Conservation (phyloP, 2,113 vertebrate species). For the Saccopteryx bilineata region DNA sequence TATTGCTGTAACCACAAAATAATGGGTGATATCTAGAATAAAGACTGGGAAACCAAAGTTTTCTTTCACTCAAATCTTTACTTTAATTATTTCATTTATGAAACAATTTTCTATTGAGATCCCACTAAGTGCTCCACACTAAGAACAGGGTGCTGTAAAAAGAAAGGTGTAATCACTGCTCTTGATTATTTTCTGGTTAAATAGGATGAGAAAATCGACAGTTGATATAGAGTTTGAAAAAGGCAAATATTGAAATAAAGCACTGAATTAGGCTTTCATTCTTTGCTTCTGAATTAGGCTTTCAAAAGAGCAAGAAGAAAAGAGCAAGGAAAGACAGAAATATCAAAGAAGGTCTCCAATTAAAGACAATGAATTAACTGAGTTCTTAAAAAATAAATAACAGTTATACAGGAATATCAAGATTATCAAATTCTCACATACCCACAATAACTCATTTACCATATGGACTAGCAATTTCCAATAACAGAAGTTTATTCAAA, state of each 20-base stretch:
- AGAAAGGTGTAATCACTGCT: neutral
- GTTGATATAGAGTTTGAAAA: neutral
- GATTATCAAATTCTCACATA: neutral
- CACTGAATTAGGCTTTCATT: neutral
- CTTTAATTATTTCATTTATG: neutral
- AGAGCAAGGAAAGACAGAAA: neutral
- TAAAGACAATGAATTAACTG: neutral
- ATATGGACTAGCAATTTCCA: neutral
- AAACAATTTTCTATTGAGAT: neutral
- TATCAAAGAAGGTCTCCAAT: neutral
- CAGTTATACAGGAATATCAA: neutral
- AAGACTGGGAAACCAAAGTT: neutral
- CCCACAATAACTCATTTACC: neutral
- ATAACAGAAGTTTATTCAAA: neutral
- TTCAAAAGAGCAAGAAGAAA: neutral
- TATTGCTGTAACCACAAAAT: neutral
- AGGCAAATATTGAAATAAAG: neutral
- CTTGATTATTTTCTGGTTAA: neutral
- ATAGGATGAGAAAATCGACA: neutral
- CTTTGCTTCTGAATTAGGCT: neutral
- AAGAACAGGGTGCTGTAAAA: neutral
- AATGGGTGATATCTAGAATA: neutral
- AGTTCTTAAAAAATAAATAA: conserved; percentile 39
- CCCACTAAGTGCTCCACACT: neutral
- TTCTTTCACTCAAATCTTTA: neutral